A percentile compares a stretch with the other conserved stretches of the same genome.
These are phyloP conservation scores for Antechinus stuartii DNA, from an alignment of 2,113 vertebrate genomes.

Conservation along the genomic window DNA sequence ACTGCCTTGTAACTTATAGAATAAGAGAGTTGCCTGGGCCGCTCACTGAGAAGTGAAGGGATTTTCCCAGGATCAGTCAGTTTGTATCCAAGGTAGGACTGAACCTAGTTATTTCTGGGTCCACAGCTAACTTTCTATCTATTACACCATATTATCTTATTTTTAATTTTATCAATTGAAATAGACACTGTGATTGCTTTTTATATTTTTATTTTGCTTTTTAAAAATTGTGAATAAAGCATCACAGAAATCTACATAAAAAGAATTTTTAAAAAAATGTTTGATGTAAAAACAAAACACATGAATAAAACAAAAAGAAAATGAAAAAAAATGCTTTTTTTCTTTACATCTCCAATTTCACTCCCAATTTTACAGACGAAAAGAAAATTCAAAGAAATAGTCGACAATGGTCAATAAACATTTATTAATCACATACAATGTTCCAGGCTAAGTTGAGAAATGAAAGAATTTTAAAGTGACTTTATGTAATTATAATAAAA, in stretches of 20 bases:
- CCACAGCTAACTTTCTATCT: not conserved
- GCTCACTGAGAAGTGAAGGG: not conserved
- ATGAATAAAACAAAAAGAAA: not conserved
- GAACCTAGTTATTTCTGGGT: not conserved
- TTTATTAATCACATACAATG: not conserved
- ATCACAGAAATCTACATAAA: slow-evolving; percentile 49
- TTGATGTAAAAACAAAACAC: not conserved
- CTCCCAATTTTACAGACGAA: slow-evolving; percentile 20
- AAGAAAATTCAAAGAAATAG: slow-evolving; percentile 53
- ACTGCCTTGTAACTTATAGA: not conserved
- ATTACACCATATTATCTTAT: not conserved
- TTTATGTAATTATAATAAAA: not conserved
- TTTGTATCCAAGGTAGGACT: not conserved
- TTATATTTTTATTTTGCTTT: slow-evolving; percentile 42
- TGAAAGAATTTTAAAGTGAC: not conserved
- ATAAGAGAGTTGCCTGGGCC: not conserved
- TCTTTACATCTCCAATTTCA: slow-evolving; percentile 12
- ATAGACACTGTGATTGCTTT: slow-evolving; percentile 38
- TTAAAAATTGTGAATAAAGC: slow-evolving; percentile 29
- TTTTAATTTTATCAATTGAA: slow-evolving; percentile 13
- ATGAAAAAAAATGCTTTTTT: not conserved
- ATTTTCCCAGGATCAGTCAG: not conserved
- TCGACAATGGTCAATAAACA: not conserved
- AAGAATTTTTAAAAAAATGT: slow-evolving; percentile 22
- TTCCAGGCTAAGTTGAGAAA: not conserved